Base-by-base conservation (phyloP, 2,113 vertebrate genomes). In the Desmodus rotundus region DNA sequence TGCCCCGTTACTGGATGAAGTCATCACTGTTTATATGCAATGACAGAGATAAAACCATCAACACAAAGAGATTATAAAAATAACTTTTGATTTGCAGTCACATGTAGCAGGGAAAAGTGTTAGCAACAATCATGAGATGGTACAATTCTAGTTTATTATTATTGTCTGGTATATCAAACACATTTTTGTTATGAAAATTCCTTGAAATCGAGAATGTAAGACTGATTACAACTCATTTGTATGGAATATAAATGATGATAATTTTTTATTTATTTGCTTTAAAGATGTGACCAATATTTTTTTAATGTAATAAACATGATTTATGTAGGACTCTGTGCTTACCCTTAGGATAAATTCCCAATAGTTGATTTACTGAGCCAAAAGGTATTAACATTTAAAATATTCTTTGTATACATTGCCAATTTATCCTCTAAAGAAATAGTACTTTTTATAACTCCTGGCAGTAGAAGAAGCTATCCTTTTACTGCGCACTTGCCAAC, bases 311-410 rank as follows among this genome's bases (percentile, higher is more conserved):
- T 65, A 50, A 77, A 77, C 4, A 86, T 24, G 3, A 12, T 96
- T 91, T 54, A 31, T 92, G 26, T 73, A 91, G 14, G 78, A 52
- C 36, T 54, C 36, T 76, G 9, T 65, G 7, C 16, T 58, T 91
- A 72, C 91, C 63, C n/a, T 43, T 81, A 52, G 65, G 13, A 92
- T 61, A 91, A 58, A 68, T 87, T 78, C 33, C 52, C 61, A 88
- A 24, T 41, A 33, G 26, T 78, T 88, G n/a, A 70, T 12, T 82
- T 81, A 26, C 41, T 88, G 20, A 68, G 33, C 74, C 61, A 85
- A 86, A 94, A 93, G 67, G 50, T 20, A 52, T 58, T 74, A 89
- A 31, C 70, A 87, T 70, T 95, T 80, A 91, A 91, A 95, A 88
- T 47, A 10, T 5, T 83, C 41, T 80, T 83, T 26, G 16, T 85